Evolutionary conservation across 1,140 invertebrate genomes (phyloP).

Genomic region (Drosophila sp.): DNA sequence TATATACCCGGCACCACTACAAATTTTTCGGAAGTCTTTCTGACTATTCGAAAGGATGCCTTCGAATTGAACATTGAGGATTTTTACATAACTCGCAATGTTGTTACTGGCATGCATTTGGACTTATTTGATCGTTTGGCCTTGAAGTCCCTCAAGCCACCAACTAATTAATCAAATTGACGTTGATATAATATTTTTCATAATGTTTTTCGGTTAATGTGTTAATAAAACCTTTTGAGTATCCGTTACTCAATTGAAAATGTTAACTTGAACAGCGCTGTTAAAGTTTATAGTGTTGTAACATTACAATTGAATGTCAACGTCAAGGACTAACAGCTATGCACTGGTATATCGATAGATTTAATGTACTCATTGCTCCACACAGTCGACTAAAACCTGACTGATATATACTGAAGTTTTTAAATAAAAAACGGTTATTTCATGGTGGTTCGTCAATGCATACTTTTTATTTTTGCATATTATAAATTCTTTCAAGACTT

Average conservation of each 20-base stretch:
- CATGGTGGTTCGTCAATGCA: neutral
- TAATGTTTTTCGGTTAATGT: neutral
- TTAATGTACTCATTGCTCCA: neutral
- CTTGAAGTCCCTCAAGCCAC: neutral
- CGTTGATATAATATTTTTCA: neutral
- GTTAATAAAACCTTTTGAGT: neutral
- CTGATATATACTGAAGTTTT: neutral
- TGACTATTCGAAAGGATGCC: conserved; percentile 51
- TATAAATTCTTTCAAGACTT: neutral
- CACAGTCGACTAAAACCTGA: neutral
- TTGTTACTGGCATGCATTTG: conserved; percentile 20
- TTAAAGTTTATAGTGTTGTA: no score
- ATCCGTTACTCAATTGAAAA: neutral
- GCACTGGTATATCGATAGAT: no score
- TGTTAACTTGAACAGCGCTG: neutral
- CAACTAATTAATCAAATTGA: neutral
- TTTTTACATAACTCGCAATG: conserved; percentile 59
- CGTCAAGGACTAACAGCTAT: no score
- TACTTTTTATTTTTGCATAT: neutral
- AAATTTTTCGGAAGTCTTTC: conserved; percentile 54
- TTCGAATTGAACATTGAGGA: conserved; percentile 72
- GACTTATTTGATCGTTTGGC: conserved; percentile 27
- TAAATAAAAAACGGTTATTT: neutral
- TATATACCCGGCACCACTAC: conserved; percentile 31
- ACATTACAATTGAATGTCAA: no score